Base-by-base conservation (phyloP, 2,113 vertebrate species). In the Sturnira hondurensis region DNA sequence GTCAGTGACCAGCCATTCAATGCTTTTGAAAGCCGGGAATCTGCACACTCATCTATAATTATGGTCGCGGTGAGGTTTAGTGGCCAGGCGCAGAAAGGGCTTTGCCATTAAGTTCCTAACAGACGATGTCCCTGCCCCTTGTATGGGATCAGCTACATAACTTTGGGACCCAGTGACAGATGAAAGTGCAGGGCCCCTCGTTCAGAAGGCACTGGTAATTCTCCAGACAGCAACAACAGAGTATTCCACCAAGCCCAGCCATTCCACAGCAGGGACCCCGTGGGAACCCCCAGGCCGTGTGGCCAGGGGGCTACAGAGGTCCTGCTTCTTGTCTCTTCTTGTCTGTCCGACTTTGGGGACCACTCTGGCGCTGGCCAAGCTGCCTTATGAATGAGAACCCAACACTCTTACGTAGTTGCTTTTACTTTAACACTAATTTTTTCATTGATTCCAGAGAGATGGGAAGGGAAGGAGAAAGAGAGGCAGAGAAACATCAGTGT, bases 271-370 rank as follows among this genome's bases (percentile, higher is more conserved):
- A 0, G 56, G 52, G 47, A 4, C 7, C 26, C 28, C 16, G 19
- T 4, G 5, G 4, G 43, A 19, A 43, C 0, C 5, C 22, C 36
- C 85, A 16, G 36, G 56, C 54, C 56, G 12, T 0, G 6, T 11
- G 50, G 20, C 7, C 11, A 0, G 1, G 36, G 16, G 19, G 73
- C 22, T 11, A 45, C 58, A 54, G 33, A 38, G 13, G 36, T 10
- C 65, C 33, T 1, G 47, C 28, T 22, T 54, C 47, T 19, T 5
- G 2, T 15, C 33, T 0, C 19, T 16, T 24, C 47, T 9, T 22
- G 26, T 58, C 77, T n/a, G 28, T 43, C 52, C 47, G 28, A 28
- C n/a, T 4, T 20, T 4, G 26, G 11, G 17, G 7, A 24, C 52
- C 14, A 6, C 38, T 14, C 36, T 43, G 47, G 43, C 11, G 45